Conservation (phyloP, 2,797 vertebrate species). For the Chelon labrosus region DNA sequence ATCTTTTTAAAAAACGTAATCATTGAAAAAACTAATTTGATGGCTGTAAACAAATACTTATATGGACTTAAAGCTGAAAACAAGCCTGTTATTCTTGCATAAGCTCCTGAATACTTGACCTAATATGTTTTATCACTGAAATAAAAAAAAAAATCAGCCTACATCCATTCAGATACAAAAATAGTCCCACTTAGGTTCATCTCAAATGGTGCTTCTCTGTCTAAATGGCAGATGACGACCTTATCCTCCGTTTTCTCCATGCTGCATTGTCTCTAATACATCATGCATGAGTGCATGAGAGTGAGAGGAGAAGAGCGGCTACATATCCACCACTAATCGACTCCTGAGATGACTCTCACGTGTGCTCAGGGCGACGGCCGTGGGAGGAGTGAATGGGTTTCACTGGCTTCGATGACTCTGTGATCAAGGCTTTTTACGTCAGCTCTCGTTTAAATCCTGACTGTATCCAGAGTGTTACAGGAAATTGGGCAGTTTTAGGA, state of each 20-base stretch:
- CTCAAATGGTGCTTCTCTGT: conserved; percentile 4
- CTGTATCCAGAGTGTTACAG: conserved; percentile 5
- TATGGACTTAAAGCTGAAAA: neutral
- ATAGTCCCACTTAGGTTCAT: conserved; percentile 6
- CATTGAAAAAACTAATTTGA: neutral
- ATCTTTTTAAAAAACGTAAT: too few relatives aligned
- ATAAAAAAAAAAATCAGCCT: conserved; percentile 7
- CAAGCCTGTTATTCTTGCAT: neutral
- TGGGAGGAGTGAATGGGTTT: conserved; percentile 34
- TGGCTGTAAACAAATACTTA: neutral
- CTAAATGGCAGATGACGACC: conserved; percentile 31
- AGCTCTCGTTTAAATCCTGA: conserved; percentile 31
- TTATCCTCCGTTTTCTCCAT: conserved; percentile 21
- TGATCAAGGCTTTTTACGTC: conserved; percentile 22
- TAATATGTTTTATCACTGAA: too few relatives aligned
- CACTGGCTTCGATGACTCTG: neutral
- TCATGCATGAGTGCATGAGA: conserved; percentile 63
- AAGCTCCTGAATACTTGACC: neutral
- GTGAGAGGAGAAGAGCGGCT: conserved; percentile 27
- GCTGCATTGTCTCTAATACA: conserved; percentile 49
- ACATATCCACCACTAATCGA: conserved; percentile 59
- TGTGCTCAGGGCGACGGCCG: conserved; percentile 27
- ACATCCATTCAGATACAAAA: neutral
- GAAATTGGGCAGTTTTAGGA: conserved; percentile 24
- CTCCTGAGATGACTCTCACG: conserved; percentile 38